These are phyloP conservation scores for Amblyornis subalaris DNA, from an alignment of 2,113 vertebrate species.

Conservation along the genomic window DNA sequence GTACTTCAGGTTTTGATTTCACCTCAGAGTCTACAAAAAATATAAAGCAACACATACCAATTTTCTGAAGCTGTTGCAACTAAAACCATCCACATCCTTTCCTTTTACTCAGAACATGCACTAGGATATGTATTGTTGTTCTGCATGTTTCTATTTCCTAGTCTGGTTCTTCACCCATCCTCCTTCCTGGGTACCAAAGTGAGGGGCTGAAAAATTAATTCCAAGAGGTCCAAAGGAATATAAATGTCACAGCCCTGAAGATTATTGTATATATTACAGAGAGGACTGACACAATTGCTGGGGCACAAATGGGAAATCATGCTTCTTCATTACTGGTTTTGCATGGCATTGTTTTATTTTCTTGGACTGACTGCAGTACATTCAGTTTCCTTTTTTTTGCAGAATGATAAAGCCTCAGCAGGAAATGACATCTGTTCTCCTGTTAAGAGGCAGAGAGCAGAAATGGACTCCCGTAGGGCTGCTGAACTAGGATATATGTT, in stretches of 20 bases:
- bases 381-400: not conserved
- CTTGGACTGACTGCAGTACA: not conserved
- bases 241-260: not conserved
- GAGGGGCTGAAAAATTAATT: not conserved
- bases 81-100: not conserved
- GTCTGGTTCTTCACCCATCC: rapidly evolving
- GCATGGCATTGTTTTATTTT: not conserved
- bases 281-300: not conserved
- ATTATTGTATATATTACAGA: not conserved
- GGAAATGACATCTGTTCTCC: not conserved
- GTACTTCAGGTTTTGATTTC: not conserved
- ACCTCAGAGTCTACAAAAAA: not conserved
- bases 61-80: not conserved
- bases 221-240: not conserved
- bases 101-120: not conserved
- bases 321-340: not conserved
- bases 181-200: not conserved
- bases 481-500: not conserved
- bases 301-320: not conserved
- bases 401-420: not conserved
- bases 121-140: not conserved
- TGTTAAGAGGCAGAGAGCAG: not conserved
- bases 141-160: not conserved
- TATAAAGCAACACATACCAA: not conserved
- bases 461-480: not conserved